A percentile compares a stretch with the other conserved stretches of the same genome.
Conservation (phyloP, 2,113 vertebrate genomes). For the Eptesicus fuscus region DNA sequence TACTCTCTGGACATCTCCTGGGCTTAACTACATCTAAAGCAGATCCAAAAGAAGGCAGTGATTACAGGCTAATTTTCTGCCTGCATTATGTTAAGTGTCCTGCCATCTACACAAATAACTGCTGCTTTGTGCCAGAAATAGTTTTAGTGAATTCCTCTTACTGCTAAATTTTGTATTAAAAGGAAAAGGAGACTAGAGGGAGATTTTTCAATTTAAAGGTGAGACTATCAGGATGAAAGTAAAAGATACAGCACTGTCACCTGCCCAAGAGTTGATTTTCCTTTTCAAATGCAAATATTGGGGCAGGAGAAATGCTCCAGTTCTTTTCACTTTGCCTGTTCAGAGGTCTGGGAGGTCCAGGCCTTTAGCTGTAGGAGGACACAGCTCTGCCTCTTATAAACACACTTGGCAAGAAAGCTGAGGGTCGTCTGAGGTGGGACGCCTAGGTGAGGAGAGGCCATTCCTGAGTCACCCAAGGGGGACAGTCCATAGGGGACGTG, state of each 20-base stretch:
- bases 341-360: neutral
- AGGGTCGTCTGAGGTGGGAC: neutral
- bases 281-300: neutral
- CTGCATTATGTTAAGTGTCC: slow-evolving; percentile 72
- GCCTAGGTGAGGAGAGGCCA: neutral
- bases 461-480: neutral
- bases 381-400: neutral
- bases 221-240: neutral
- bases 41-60: slow-evolving; percentile 65
- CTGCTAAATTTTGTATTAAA: slow-evolving; percentile 47
- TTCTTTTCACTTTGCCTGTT: neutral
- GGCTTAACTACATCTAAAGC: slow-evolving; percentile 58
- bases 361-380: neutral
- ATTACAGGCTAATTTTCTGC: slow-evolving; percentile 83
- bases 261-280: neutral
- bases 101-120: slow-evolving; percentile 72
- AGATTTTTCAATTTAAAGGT: slow-evolving; percentile 56
- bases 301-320: neutral
- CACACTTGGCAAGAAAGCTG: neutral
- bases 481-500: neutral
- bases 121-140: slow-evolving; percentile 64
- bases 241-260: neutral
- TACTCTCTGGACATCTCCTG: slow-evolving; percentile 49
- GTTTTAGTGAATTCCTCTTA: slow-evolving; percentile 67
- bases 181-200: neutral